These are phyloP conservation scores for Phasianus colchicus DNA, from an alignment of 2,113 vertebrate genomes.

Conservation along the genomic window DNA sequence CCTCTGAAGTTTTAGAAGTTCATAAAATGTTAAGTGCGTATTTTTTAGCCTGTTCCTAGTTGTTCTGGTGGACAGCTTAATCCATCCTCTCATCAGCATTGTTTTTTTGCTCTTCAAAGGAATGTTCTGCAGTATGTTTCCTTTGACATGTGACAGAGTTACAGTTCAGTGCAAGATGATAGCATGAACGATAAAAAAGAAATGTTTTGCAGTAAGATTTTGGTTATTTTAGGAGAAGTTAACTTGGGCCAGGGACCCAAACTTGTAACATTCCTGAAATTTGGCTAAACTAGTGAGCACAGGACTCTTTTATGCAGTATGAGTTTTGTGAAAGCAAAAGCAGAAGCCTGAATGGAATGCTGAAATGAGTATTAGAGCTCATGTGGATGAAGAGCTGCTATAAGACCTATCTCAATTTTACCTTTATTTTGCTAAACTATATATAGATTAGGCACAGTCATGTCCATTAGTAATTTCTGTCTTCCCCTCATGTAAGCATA, in stretches of 20 bases:
- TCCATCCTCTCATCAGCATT: neutral
- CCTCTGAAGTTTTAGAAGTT: conserved; percentile 15
- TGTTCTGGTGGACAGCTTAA: conserved; percentile 12
- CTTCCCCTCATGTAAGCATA: conserved; percentile 67
- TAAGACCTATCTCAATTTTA: neutral
- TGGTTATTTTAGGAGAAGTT: conserved; percentile 35
- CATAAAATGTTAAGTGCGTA: neutral
- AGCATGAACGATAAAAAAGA: accelerated
- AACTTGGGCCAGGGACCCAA: conserved; percentile 6
- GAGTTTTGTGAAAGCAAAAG: conserved; percentile 2
- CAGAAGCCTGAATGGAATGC: neutral
- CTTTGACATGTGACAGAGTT: neutral
- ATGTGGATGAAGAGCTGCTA: neutral
- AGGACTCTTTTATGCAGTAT: neutral
- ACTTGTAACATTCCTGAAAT: neutral
- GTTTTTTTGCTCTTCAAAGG: neutral
- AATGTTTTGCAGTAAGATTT: conserved; percentile 33
- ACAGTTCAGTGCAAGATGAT: neutral
- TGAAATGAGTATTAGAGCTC: conserved; percentile 9
- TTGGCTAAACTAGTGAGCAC: neutral
- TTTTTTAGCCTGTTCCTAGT: neutral
- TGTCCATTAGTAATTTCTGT: conserved; percentile 66
- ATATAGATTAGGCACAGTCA: conserved; percentile 71
- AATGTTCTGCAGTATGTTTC: neutral
- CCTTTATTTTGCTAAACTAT: conserved; percentile 59